These are phyloP conservation scores for Troides aeacus DNA, from an alignment of 2,888 invertebrate species.

Conservation along the genomic window DNA sequence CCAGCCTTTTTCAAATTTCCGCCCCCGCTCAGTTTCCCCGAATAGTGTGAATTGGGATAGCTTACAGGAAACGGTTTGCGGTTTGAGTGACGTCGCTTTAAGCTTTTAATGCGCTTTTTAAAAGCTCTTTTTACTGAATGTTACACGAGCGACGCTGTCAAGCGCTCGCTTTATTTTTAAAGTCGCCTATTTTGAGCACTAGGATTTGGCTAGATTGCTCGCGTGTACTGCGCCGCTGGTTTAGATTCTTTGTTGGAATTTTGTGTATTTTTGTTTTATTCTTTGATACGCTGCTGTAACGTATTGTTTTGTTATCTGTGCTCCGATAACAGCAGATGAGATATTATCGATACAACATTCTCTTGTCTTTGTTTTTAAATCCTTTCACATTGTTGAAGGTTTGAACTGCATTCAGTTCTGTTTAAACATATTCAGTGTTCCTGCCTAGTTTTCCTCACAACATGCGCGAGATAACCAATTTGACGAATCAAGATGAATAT, in stretches of 20 bases:
- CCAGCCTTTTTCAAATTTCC: slow-evolving; percentile 37
- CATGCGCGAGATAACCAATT: too few relatives aligned
- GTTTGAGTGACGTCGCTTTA: slow-evolving; percentile 53
- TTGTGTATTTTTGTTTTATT: too few relatives aligned
- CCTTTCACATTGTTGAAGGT: too few relatives aligned
- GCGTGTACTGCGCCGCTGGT: slow-evolving; percentile 50
- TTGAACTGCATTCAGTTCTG: too few relatives aligned
- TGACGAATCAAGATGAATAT: too few relatives aligned
- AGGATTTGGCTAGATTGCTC: slow-evolving; percentile 58
- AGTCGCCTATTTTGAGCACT: slow-evolving; percentile 45
- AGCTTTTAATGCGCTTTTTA: slow-evolving; percentile 56
- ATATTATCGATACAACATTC: too few relatives aligned
- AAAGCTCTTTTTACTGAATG: slow-evolving; percentile 35
- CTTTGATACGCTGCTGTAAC: too few relatives aligned
- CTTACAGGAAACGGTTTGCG: slow-evolving; percentile 41
- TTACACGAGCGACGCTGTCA: slow-evolving; percentile 56
- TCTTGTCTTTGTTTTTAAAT: too few relatives aligned
- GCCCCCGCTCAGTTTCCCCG: slow-evolving; percentile 35
- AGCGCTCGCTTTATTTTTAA: slow-evolving; percentile 34
- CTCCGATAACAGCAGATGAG: too few relatives aligned
- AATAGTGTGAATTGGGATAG: slow-evolving; percentile 55
- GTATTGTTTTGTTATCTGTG: too few relatives aligned
- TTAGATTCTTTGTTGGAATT: slow-evolving; percentile 36
- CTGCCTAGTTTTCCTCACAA: too few relatives aligned
- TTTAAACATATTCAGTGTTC: too few relatives aligned